These are phyloP conservation scores for Drosophila hamatofila DNA, from an alignment of 2,888 invertebrate genomes.

Conservation along the genomic window DNA sequence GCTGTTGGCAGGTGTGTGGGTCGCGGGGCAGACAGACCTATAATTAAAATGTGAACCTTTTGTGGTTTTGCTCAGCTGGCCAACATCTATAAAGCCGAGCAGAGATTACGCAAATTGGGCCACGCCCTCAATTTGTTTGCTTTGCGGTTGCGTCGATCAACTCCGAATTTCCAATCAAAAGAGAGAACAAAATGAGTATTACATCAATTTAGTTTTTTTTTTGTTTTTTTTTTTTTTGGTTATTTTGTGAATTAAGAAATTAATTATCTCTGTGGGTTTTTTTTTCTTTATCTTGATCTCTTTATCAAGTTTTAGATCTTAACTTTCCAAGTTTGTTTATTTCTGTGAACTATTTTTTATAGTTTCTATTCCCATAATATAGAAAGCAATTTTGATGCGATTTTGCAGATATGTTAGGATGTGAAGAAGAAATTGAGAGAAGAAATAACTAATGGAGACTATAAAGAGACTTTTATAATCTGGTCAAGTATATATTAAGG, in stretches of 20 bases:
- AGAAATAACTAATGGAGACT: neutral
- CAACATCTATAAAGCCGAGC: conserved; percentile 47
- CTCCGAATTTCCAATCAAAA: neutral
- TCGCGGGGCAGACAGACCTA: conserved; percentile 45
- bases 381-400: neutral
- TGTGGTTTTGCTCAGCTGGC: conserved; percentile 53
- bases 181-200: conserved; percentile 11
- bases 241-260: conserved; percentile 3
- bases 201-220: neutral
- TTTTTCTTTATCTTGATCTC: neutral
- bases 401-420: neutral
- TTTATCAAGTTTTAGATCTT: neutral
- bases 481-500: neutral
- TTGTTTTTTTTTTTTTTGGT: neutral
- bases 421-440: neutral
- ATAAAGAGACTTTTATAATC: neutral
- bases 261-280: neutral
- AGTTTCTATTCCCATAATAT: neutral
- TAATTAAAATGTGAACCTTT: conserved; percentile 76
- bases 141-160: conserved; percentile 31
- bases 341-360: neutral
- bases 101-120: conserved; percentile 70
- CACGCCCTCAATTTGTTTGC: conserved; percentile 56
- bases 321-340: neutral
- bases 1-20: neutral